A percentile compares a stretch with the other conserved stretches of the same genome.
Conservation (phyloP, 92 coral and sea anemone species). For the Palythoa caribaeorum region DNA sequence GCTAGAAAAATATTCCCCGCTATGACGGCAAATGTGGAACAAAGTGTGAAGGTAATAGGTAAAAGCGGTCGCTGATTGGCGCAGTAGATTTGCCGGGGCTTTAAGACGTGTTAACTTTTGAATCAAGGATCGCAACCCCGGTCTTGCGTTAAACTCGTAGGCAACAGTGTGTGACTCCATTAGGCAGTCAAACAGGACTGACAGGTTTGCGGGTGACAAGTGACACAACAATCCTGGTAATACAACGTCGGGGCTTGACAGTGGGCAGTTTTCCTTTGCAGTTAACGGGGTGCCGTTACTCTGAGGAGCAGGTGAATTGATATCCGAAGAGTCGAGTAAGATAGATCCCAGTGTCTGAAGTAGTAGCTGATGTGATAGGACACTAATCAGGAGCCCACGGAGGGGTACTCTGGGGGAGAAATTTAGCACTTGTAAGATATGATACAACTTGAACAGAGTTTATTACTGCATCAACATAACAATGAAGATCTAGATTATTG, state of each 20-base stretch:
- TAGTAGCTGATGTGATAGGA: conserved; percentile 94
- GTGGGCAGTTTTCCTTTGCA: conserved; percentile 55
- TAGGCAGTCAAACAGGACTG: conserved; percentile 94
- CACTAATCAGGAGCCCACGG: conserved; percentile 89
- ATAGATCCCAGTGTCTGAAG: conserved; percentile 94
- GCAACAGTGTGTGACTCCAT: conserved; percentile 99
- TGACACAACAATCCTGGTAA: conserved; percentile 92
- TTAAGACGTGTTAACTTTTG: conserved; percentile 93
- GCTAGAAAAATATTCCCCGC: conserved; percentile 96
- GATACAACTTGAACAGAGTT: background rate
- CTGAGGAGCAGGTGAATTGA: conserved; percentile 64
- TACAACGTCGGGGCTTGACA: conserved; percentile 73
- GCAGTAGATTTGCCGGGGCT: conserved; percentile 96
- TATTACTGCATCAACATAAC: no score
- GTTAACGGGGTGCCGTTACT: conserved; percentile 53
- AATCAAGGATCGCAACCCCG: conserved; percentile 91
- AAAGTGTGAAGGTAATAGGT: conserved; percentile 94
- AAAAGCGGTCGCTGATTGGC: conserved; percentile 97
- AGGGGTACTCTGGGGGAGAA: conserved; percentile 80
- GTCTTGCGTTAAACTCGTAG: conserved; percentile 96
- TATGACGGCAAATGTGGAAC: conserved; percentile 96
- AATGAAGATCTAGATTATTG: no score
- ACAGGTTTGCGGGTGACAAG: conserved; percentile 93
- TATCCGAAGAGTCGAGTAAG: conserved; percentile 77
- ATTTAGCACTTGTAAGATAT: background rate